Base-by-base conservation (phyloP, 2,888 invertebrate genomes). In the Diogma glabrata region DNA sequence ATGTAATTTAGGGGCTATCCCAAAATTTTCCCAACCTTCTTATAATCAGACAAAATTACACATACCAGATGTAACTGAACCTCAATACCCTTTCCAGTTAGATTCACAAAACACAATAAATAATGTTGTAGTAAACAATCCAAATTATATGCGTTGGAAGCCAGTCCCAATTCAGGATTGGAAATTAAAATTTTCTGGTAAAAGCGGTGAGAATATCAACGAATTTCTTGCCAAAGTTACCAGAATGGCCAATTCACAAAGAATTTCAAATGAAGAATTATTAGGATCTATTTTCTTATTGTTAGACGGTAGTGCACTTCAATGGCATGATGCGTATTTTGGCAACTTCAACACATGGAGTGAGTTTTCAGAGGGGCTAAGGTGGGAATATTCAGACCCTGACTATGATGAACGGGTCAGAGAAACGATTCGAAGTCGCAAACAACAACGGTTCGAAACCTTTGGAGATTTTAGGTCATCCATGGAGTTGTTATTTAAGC, bases 211-310 rank as follows among this genome's bases (percentile, higher is more conserved):
- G 14, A 33, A 33, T 14, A 14, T 33, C 4, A 33, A 33, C 14
- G 33, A 33, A 33, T 33, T 33, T 10, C 33, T 33, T 33, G 14
- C 33, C 33, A 33, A 33, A 7, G 33, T 33, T 33, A 33, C 12
- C 14, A 33, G 33, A 33, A 33, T 33, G 33, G 33, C 33, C 12
- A 33, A 33, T 14, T 33, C 33, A 14, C 33, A 33, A 14, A 33
- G n/a, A n/a, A 38, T 38, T 16, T 38, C 17, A 17, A 9, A 38
- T 16, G 16, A 38, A 16, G 17, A 38, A 5, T 8, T 38, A 5
- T 38, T 38, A 33, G 38, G 38, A 17, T 38, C 38, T 12, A 38
- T 38, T 38, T 38, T 38, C n/a, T 10, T 38, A 38, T 10, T 38
- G 20, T 38, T 38, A 38, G n/a, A 38, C 3, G 38, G 38, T 4